These are phyloP conservation scores for Pangasianodon hypophthalmus DNA, from an alignment of 2,113 vertebrate genomes.

Conservation along the genomic window DNA sequence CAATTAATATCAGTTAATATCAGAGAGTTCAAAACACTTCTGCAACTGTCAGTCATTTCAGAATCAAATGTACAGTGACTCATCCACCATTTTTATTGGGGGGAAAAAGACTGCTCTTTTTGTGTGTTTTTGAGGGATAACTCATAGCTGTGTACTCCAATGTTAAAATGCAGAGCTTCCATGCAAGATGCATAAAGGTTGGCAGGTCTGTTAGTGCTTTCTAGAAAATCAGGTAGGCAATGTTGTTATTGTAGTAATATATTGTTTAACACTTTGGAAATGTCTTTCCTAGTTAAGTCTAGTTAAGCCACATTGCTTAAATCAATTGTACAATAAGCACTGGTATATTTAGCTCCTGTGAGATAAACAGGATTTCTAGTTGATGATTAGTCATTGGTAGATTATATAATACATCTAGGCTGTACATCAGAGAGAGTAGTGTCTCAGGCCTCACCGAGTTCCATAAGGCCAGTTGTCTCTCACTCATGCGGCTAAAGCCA, in stretches of 20 bases:
- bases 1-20: too few species aligned
- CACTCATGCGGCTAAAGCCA: slow-evolving; percentile 98
- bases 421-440: not conserved
- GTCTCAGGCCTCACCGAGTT: slow-evolving; percentile 77
- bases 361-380: not conserved
- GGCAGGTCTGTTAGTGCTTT: too few species aligned
- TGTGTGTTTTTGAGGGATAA: too few species aligned
- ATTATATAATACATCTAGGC: not conserved
- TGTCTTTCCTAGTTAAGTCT: not conserved
- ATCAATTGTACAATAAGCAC: not conserved
- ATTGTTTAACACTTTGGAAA: not conserved
- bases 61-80: too few species aligned
- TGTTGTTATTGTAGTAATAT: not conserved
- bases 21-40: too few species aligned
- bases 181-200: too few species aligned
- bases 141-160: too few species aligned
- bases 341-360: not conserved
- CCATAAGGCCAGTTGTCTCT: slow-evolving; percentile 95
- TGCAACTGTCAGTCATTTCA: too few species aligned
- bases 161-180: too few species aligned
- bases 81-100: too few species aligned
- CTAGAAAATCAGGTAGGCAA: too few species aligned
- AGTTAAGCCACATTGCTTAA: not conserved
- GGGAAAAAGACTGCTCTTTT: too few species aligned
- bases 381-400: not conserved